Evolutionary conservation across 2,797 vertebrate species (phyloP), one percentile per base, ranked within the genome.

Genomic region (Petrocephalus sullivani): DNA sequence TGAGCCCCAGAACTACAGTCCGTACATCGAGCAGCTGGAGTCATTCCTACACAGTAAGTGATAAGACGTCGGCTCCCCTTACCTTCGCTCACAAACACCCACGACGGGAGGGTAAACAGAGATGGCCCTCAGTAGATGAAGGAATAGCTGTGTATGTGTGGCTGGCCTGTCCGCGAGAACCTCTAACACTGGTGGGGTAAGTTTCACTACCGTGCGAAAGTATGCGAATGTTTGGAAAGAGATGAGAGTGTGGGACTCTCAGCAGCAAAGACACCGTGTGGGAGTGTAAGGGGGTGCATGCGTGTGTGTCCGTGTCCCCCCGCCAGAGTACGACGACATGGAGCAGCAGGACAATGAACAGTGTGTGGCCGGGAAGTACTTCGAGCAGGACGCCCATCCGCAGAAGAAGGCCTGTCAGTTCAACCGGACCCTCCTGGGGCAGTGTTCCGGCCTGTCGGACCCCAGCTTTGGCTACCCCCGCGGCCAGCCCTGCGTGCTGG

Each of bases 401-500:
- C 90, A 88, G 33, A 98, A 97, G 93, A 93, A 94, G 89, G 96
- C 94, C 0, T 99, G 98, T 91, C 96, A 91, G 88, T 99, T 99
- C 93, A 96, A 94, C 93, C 92, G 97, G 89, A 90, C 90, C 53
- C 90, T 88, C 2, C 96, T 99, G 89, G 94, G 96, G 8, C 90
- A 91, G 0, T 99, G 97, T 94, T 98, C 97, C 23, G 98, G 98
- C 89, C 92, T 96, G 67, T 92, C 92, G 0, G 97, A 98, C 89
- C 23, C 91, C 87, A 93, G 75, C 87, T 99, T 97, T 82, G 98
- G 98, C 85, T 99, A 98, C 91, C 93, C 95, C 87, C 95, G 94
- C 88, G 97, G 97, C 88, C 93, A 92, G 84, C 98, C 98, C 14
- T 99, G 98, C 16, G 91, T 99, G 89, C 94, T 99, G 92, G 95